Percentiles rank a stretch among this genome's conserved stretches.
Conservation (phyloP, 2,113 vertebrate genomes). For the Gymnarchus niloticus region DNA sequence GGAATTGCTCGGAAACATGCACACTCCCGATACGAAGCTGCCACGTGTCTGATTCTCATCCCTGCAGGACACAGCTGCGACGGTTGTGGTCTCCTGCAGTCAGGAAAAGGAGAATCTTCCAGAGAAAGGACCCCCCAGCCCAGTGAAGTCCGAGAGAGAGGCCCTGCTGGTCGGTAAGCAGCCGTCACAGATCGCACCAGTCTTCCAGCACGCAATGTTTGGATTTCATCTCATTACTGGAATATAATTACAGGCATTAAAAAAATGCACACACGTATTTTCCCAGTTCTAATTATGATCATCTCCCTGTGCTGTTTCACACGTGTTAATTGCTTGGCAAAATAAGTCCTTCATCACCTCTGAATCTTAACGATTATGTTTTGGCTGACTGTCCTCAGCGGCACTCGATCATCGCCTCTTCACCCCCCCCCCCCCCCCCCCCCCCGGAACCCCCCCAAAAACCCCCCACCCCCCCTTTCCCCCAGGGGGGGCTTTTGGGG, state of each 20-base stretch:
- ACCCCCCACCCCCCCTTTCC: no score
- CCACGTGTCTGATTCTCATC: conserved; percentile 16
- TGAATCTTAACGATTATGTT: conserved; percentile 22
- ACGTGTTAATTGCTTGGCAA: conserved; percentile 34
- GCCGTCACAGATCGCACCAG: no score
- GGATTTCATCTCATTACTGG: not conserved
- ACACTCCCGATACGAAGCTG: no score
- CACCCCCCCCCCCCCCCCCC: not conserved
- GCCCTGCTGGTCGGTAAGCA: conserved; percentile 83
- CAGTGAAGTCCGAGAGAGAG: conserved; percentile 83
- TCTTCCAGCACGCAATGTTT: not conserved
- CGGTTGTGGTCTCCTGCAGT: conserved; percentile 72
- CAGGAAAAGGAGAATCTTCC: conserved; percentile 75
- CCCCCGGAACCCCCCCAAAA: no score
- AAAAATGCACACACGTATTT: not conserved
- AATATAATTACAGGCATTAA: conserved; percentile 10
- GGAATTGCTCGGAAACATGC: no score
- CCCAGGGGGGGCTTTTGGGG: no score
- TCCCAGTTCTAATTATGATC: conserved; percentile 16
- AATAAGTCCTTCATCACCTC: conserved; percentile 31
- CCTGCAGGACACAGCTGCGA: conserved; percentile 54
- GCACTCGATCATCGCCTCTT: not conserved
- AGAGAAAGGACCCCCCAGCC: conserved; percentile 69
- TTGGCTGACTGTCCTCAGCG: conserved; percentile 17
- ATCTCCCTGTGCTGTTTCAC: conserved; percentile 16